Conservation (phyloP, 2,797 vertebrate genomes). For the Melanogrammus aeglefinus region DNA sequence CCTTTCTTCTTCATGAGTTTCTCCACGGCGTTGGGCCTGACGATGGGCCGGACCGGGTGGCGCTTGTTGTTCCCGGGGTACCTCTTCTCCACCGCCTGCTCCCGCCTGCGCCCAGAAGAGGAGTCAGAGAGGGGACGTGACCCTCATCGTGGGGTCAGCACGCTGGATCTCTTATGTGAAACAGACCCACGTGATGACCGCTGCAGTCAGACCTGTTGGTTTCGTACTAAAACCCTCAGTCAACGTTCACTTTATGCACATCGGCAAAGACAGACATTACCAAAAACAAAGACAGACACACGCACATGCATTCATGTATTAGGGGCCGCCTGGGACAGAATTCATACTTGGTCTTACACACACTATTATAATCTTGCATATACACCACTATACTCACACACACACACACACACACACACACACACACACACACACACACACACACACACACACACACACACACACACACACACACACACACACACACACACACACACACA, state of each 20-base stretch:
- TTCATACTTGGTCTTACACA: too few relatives aligned
- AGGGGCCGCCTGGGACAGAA: too few relatives aligned
- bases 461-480: too few relatives aligned
- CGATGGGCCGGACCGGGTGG: slow-evolving; percentile 89
- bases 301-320: too few relatives aligned
- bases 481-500: too few relatives aligned
- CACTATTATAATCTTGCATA: too few relatives aligned
- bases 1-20: slow-evolving; percentile 96
- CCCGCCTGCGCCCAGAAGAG: slow-evolving; percentile 74
- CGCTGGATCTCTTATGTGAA: neutral
- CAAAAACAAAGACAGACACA: neutral
- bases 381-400: too few relatives aligned
- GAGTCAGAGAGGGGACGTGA: neutral
- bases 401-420: too few relatives aligned
- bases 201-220: neutral
- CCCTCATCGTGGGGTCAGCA: neutral
- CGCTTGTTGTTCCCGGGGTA: slow-evolving; percentile 95
- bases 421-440: too few relatives aligned
- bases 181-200: neutral
- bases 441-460: too few relatives aligned
- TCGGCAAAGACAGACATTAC: neutral
- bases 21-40: slow-evolving; percentile 92
- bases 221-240: neutral
- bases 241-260: neutral
- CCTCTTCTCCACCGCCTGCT: slow-evolving; percentile 96